Conservation (phyloP, 2,888 invertebrate species). For the Pollenia amentaria region DNA sequence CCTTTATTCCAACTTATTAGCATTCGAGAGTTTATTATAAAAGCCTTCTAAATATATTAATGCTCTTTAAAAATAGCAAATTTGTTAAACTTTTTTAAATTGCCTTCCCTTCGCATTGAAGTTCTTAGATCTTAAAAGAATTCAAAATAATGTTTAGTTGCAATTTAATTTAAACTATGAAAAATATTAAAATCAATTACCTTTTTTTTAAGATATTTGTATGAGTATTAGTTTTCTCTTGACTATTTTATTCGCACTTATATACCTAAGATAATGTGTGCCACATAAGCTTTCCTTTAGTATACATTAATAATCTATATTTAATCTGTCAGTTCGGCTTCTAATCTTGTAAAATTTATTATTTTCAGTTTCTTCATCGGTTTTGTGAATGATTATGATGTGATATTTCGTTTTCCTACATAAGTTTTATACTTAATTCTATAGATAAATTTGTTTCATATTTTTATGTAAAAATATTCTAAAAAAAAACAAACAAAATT, state of each 20-base stretch:
- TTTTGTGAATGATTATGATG: constrained; percentile 50
- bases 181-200: too few species aligned
- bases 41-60: too few species aligned
- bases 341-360: neutral
- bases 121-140: too few species aligned
- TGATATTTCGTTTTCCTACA: constrained; percentile 28
- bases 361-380: constrained; percentile 9
- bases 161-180: too few species aligned
- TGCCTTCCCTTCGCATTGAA: too few species aligned
- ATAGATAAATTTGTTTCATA: neutral
- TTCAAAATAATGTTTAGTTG: too few species aligned
- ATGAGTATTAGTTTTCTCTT: constrained; percentile 1
- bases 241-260: too few species aligned
- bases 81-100: too few species aligned
- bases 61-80: too few species aligned
- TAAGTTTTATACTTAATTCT: constrained; percentile 31
- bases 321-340: neutral
- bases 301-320: constrained; percentile 40
- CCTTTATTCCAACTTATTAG: too few species aligned
- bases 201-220: neutral
- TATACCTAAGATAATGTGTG: constrained; percentile 45
- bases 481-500: constrained; percentile 43
- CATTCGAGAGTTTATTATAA: too few species aligned
- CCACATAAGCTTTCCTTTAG: constrained; percentile 58
- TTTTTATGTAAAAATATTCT: neutral